These are phyloP conservation scores for Pemphredon lugubris DNA, from an alignment of 2,888 invertebrate genomes.

Conservation along the genomic window DNA sequence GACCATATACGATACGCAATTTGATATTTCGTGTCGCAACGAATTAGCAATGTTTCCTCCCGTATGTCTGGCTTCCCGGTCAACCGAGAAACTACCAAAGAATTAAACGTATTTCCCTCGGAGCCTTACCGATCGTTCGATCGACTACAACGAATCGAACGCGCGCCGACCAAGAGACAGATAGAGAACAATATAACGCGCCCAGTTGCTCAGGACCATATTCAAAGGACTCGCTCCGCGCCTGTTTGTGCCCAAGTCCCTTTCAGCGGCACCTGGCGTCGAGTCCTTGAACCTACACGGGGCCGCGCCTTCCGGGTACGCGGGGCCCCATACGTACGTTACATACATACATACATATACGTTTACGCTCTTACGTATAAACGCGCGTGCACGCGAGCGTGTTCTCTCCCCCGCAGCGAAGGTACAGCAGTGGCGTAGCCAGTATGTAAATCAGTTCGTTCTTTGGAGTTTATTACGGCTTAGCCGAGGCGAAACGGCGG, in stretches of 20 bases:
- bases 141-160: slow-evolving; percentile 34
- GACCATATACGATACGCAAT: background rate
- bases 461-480: slow-evolving; percentile 51
- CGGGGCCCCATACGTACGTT: no score
- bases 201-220: slow-evolving; percentile 35
- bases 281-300: slow-evolving; percentile 75
- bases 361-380: slow-evolving; percentile 17
- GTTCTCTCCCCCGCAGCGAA: slow-evolving; percentile 70
- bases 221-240: slow-evolving; percentile 68
- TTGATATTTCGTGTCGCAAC: background rate
- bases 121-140: no score
- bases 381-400: slow-evolving; percentile 49
- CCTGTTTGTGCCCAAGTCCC: slow-evolving; percentile 72
- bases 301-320: slow-evolving; percentile 76
- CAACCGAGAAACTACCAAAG: no score
- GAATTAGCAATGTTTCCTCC: background rate
- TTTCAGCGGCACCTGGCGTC: slow-evolving; percentile 78
- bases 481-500: slow-evolving; percentile 31
- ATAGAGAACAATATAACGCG: slow-evolving; percentile 40
- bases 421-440: slow-evolving; percentile 73
- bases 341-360: slow-evolving; percentile 54
- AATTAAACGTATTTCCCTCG: no score
- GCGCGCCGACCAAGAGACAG: slow-evolving; percentile 27
- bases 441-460: slow-evolving; percentile 77
- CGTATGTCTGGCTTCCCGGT: no score